Percentiles rank a stretch among this genome's conserved stretches.
These are phyloP conservation scores for Mesopsocus fuscifrons DNA, from an alignment of 2,888 invertebrate species.

Conservation along the genomic window DNA sequence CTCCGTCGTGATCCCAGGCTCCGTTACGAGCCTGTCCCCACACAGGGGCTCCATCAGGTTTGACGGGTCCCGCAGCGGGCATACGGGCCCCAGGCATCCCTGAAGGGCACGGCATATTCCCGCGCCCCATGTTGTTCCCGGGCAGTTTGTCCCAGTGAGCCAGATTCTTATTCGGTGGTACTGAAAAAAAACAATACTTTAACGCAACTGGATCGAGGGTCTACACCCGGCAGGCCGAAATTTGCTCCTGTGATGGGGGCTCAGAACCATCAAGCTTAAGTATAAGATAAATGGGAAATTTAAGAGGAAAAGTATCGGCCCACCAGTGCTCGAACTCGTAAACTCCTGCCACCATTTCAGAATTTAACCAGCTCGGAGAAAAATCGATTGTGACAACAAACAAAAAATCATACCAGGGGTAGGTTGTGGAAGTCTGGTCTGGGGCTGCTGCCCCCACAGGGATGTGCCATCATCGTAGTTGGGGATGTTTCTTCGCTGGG, in stretches of 20 bases:
- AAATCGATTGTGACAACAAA: too few relatives aligned
- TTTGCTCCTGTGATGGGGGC: too few relatives aligned
- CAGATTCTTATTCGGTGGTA: conserved; percentile 24
- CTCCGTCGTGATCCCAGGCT: conserved; percentile 22
- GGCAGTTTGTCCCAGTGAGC: conserved; percentile 35
- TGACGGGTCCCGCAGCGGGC: conserved; percentile 25
- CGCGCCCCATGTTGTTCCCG: conserved; percentile 24
- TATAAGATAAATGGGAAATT: too few relatives aligned
- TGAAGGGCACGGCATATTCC: conserved; percentile 30
- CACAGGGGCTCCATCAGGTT: conserved; percentile 23
- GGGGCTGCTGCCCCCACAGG: conserved; percentile 44
- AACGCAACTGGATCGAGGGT: too few relatives aligned
- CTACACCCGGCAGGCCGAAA: too few relatives aligned
- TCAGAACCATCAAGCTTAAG: too few relatives aligned
- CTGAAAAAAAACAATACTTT: conserved; percentile 8
- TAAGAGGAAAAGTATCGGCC: too few relatives aligned
- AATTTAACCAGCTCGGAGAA: too few relatives aligned
- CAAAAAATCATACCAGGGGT: conserved; percentile 20
- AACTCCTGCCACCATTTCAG: too few relatives aligned
- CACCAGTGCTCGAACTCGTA: too few relatives aligned
- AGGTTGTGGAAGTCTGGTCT: background rate
- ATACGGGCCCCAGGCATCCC: conserved; percentile 42
- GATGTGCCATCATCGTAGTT: conserved; percentile 85
- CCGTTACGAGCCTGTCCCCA: conserved; percentile 19
- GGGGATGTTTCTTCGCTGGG: conserved; percentile 56